Base-by-base conservation (phyloP, 2,888 invertebrate genomes). In the Rhagophthalmus giganteus region DNA sequence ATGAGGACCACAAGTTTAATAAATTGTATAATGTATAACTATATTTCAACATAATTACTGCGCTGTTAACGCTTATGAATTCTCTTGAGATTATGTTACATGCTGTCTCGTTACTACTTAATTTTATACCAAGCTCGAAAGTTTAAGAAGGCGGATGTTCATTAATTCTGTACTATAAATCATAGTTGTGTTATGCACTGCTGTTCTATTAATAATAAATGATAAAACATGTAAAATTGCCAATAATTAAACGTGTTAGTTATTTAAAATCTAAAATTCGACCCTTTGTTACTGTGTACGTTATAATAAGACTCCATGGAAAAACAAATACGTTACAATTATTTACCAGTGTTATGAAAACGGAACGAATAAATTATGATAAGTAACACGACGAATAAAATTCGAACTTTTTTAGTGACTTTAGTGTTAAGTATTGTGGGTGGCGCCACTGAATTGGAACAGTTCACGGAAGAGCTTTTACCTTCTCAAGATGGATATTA, bases 401-500 rank as follows among this genome's bases (percentile, higher is more conserved):
- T 37, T 14, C 24, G 16, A 25, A 34, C 26, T 24, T 25, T 49
- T 37, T 41, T 35, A 28, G 40, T 53, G 35, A 41, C 37, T 41
- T 41, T 46, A 41, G 31, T 53, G 46, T 47, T 53, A 38, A 53
- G 38, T 32, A 11, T 32, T 15, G 35, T 46, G 25, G 35, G 41
- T 47, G 35, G 38, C 47, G 41, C 52, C 26, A 28, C 37, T 28
- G 38, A 24, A 9, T 32, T 35, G 31, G 42, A 44, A 48, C 38
- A 33, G 44, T 34, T 54, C 38, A 14, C 16, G 20, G 48, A 48
- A 42, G 53, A 54, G 48, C 53, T 54, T 54, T 48, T 44, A 27
- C 38, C 48, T 34, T 37, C 32, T 12, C 48, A 47, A 38, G 60
- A 60, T 47, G 60, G 60, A 31, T 60, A 57, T 47, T 55, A 57